These are phyloP conservation scores for Escarpia spicata DNA, from an alignment of 2,888 invertebrate species.

Conservation along the genomic window DNA sequence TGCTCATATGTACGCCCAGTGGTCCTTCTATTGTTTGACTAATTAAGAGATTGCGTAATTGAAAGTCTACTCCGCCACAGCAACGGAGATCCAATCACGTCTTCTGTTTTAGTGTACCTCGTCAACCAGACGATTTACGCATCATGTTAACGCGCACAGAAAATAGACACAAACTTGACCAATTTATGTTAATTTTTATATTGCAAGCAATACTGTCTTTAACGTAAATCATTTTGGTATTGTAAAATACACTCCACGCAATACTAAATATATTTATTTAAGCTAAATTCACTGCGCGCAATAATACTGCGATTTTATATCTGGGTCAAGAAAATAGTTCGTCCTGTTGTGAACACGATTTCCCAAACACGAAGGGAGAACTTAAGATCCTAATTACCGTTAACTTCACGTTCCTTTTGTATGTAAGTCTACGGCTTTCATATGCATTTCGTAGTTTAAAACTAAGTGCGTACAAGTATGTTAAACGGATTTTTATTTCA, in stretches of 20 bases:
- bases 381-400: conserved; percentile 1
- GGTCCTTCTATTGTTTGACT: not conserved
- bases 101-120: conserved; percentile 3
- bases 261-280: not conserved
- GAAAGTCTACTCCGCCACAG: not conserved
- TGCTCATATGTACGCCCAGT: not conserved
- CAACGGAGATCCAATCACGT: conserved; percentile 16
- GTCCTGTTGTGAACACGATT: conserved; percentile 13
- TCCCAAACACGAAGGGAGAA: conserved; percentile 16
- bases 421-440: not conserved
- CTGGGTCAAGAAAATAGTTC: conserved; percentile 16
- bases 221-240: not conserved
- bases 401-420: not conserved
- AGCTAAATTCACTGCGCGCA: not conserved
- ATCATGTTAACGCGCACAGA: not conserved
- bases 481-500: not conserved
- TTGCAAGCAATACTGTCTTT: not conserved
- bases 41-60: not conserved
- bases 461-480: not conserved
- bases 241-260: not conserved
- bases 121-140: conserved; percentile 5
- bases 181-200: not conserved
- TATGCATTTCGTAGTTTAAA: not conserved
- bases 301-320: not conserved
- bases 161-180: not conserved